phyloP scores from a whole-genome alignment of 2,888 invertebrate species.

The Orgyia antiqua region DNA sequence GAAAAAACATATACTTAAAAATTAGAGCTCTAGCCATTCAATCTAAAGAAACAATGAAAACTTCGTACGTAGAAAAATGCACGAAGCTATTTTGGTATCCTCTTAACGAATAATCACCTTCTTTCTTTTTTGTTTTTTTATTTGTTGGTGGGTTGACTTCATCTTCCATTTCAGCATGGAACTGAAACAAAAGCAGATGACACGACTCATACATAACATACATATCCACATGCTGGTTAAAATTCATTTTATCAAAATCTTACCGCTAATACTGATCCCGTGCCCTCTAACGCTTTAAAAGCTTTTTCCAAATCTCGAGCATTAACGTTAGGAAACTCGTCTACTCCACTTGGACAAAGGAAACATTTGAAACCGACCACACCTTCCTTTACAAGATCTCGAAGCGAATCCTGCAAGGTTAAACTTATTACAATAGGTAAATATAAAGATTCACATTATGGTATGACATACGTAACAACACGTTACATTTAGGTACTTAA shows the following conservation, averaged over 20 bases:
- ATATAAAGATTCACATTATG: too few species aligned
- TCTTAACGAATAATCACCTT: slow-evolving; percentile 3
- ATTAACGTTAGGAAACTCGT: slow-evolving; percentile 82
- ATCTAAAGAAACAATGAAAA: too few species aligned
- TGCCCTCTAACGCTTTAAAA: slow-evolving; percentile 76
- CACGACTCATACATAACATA: too few species aligned
- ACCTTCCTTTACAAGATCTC: slow-evolving; percentile 78
- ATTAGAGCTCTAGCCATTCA: too few species aligned
- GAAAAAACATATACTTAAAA: too few species aligned
- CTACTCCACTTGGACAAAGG: slow-evolving; percentile 81
- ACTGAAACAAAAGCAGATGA: slow-evolving; percentile 76
- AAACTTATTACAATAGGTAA: background rate
- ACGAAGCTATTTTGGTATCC: too few species aligned
- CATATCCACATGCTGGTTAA: too few species aligned
- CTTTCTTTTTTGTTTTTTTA: slow-evolving; percentile 46
- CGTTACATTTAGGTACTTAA: too few species aligned
- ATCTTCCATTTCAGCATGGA: slow-evolving; percentile 83
- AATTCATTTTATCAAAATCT: slow-evolving; percentile 22
- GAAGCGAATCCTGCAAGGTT: slow-evolving; percentile 71
- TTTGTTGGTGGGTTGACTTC: slow-evolving; percentile 22
- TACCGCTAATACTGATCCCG: slow-evolving; percentile 82
- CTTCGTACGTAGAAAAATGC: too few species aligned
- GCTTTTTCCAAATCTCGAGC: slow-evolving; percentile 76
- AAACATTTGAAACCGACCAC: slow-evolving; percentile 88
- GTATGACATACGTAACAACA: too few species aligned